Conservation (phyloP, 2,113 vertebrate genomes). For the Ailurus styani region DNA sequence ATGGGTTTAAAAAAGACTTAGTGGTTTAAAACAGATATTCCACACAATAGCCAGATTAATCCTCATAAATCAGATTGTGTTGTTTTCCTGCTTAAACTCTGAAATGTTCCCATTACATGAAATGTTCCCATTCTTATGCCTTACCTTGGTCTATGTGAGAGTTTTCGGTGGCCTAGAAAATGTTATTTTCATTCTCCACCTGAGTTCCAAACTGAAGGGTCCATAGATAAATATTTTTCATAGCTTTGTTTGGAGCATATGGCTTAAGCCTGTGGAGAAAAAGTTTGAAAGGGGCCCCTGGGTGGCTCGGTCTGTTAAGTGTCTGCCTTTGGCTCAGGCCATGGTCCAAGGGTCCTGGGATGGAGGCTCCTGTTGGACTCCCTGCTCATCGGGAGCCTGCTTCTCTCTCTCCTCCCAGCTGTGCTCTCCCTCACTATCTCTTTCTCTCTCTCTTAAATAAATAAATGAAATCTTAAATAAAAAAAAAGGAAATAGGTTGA, state of each 20-base stretch:
- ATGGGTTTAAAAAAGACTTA: not conserved
- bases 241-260: not conserved
- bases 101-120: not conserved
- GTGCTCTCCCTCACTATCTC: not conserved
- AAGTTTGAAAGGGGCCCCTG: not conserved
- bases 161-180: not conserved
- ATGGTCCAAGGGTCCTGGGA: not conserved
- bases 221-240: not conserved
- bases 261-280: not conserved
- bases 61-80: not conserved
- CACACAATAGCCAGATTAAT: not conserved
- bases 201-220: not conserved
- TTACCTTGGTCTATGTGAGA: not conserved
- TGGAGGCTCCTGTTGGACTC: not conserved
- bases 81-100: not conserved
- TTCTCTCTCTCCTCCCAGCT: not conserved
- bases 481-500: not conserved
- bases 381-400: not conserved
- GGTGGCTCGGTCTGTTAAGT: not conserved
- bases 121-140: not conserved
- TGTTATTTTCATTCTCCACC: not conserved
- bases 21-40: not conserved
- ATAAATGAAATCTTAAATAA: not conserved
- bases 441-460: not conserved
- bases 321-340: not conserved